Base-by-base conservation (phyloP, 2,113 vertebrate genomes). In the Macrotus californicus region DNA sequence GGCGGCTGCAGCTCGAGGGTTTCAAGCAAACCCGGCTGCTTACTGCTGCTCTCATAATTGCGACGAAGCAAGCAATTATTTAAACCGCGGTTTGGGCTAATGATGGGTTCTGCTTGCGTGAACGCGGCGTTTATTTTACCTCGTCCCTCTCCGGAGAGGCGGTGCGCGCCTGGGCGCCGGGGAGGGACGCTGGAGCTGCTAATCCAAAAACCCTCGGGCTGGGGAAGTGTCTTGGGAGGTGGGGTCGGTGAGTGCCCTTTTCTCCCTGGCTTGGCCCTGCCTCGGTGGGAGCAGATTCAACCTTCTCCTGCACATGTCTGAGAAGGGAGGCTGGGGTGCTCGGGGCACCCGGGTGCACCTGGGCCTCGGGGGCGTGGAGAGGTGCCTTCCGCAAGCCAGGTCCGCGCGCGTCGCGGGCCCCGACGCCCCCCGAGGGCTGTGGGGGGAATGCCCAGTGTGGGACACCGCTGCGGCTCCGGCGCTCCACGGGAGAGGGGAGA, bases 141-240 rank as follows among this genome's bases (percentile, higher is more conserved):
- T 36, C 77, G 34, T 66, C 66, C 73, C 59, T 76, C 41, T 18
- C 50, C 8, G 72, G 82, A 66, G 54, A 88, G 90, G 79, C 46
- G 94, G 70, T 24, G 7, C 43, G 15, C 8, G 18, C 14, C 43
- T 0, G 2, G 19, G 66, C 43, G 8, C 0, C 0, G 8, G 13
- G 11, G 1, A 48, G 43, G 59, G 80, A 67, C 59, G 41, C 54
- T 14, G 54, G 52, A 48, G 89, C 12, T 22, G 73, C 79, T 61
- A 8, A 54, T 3, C 41, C 34, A 7, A 21, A 64, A 48, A 31
- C 52, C 2, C 66, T 48, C 59, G 2, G 24, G 31, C 82, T 84
- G 41, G 66, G 41, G 24, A 48, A 26, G 31, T 50, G 46, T n/a
- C 46, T 41, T 39, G 52, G 31, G 46, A 18, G 36, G 59, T 2